Evolutionary conservation across 2,797 vertebrate species (phyloP).

Genomic region (Threskiornis aethiopicus): DNA sequence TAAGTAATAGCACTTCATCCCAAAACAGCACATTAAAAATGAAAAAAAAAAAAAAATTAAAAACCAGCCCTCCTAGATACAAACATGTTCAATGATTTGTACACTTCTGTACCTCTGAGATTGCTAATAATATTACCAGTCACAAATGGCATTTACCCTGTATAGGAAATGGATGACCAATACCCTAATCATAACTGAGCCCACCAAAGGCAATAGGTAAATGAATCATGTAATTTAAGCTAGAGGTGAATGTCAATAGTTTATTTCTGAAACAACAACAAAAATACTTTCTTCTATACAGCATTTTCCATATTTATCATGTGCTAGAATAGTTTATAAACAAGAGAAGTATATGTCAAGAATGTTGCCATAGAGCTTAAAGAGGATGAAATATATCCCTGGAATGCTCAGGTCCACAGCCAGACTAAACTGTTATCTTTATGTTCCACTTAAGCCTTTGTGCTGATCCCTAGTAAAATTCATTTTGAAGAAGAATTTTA

Average conservation of each 20-base stretch:
- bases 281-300: background rate
- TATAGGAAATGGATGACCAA: background rate
- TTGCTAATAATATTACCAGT: background rate
- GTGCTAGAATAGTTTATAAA: background rate
- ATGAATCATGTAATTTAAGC: background rate
- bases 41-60: background rate
- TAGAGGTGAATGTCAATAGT: background rate
- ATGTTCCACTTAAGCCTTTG: background rate
- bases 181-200: background rate
- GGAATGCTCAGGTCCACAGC: background rate
- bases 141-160: background rate
- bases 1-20: background rate
- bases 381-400: background rate
- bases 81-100: background rate
- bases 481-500: background rate
- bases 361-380: background rate
- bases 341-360: background rate
- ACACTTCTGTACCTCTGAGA: background rate
- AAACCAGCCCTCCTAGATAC: background rate
- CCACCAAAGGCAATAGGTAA: background rate
- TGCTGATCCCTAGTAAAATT: background rate
- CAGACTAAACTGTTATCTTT: background rate
- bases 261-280: background rate
- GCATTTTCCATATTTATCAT: background rate
- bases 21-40: background rate